Percentiles rank a stretch among this genome's conserved stretches.
These are phyloP conservation scores for Clarias macrocephalus DNA, from an alignment of 2,113 vertebrate species.

Conservation along the genomic window DNA sequence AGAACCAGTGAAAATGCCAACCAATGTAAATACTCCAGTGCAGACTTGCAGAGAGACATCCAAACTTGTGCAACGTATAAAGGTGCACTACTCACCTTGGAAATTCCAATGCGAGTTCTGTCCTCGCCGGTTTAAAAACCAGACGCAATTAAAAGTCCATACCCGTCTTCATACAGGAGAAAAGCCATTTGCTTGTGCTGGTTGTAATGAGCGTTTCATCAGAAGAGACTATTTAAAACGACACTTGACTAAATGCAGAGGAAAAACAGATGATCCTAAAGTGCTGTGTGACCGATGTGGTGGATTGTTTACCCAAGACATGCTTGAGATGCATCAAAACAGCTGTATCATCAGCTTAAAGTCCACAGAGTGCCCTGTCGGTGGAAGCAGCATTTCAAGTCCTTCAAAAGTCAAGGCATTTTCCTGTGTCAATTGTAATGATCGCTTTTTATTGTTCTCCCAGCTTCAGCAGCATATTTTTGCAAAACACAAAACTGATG, in stretches of 20 bases:
- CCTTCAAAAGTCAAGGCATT: conserved; percentile 61
- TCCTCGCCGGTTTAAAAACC: conserved; percentile 63
- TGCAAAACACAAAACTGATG: conserved; percentile 65
- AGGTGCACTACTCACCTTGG: conserved; percentile 58
- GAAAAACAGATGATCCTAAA: conserved; percentile 23
- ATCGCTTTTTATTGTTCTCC: conserved; percentile 73
- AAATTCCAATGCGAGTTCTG: conserved; percentile 68
- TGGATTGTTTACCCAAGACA: conserved; percentile 55
- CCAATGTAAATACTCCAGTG: conserved; percentile 36
- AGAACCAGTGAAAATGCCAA: neutral
- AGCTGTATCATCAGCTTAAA: conserved; percentile 46
- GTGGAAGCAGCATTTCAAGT: conserved; percentile 24
- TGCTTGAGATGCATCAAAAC: conserved; percentile 59
- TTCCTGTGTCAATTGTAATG: conserved; percentile 73
- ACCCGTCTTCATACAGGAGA: conserved; percentile 73
- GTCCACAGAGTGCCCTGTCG: conserved; percentile 33
- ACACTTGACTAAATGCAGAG: conserved; percentile 66
- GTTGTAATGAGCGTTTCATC: conserved; percentile 71
- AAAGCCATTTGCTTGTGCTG: conserved; percentile 68
- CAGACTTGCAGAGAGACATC: conserved; percentile 48
- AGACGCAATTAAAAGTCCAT: conserved; percentile 61
- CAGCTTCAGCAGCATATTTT: conserved; percentile 77
- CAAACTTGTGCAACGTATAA: conserved; percentile 59
- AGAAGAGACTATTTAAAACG: conserved; percentile 72
- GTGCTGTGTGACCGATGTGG: conserved; percentile 68